Conservation (phyloP, 2,888 invertebrate genomes). For the Dryocosmus kuriphilus region DNA sequence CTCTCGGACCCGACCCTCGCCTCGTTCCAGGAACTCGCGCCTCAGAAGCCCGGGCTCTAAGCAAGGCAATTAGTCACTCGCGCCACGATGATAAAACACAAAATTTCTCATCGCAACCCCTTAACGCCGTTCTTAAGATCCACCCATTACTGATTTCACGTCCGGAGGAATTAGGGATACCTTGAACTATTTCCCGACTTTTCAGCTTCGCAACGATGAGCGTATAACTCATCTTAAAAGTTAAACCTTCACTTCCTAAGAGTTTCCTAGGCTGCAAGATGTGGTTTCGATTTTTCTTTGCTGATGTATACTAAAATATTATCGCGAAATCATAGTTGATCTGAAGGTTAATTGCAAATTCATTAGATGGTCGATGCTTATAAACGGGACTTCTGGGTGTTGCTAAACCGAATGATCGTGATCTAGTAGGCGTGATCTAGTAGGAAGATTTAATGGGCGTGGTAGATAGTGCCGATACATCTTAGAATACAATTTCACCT, state of each 20-base stretch:
- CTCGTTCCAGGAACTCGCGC: constrained; percentile 32
- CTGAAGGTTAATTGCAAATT: too few species aligned
- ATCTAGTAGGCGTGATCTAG: too few species aligned
- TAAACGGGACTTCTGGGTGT: too few species aligned
- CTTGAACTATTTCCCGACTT: constrained; percentile 22
- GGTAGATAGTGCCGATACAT: too few species aligned
- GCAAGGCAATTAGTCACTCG: constrained; percentile 70
- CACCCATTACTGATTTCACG: constrained; percentile 35
- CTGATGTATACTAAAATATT: too few species aligned
- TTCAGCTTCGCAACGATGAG: not conserved
- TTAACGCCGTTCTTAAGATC: constrained; percentile 15
- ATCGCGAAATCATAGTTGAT: too few species aligned
- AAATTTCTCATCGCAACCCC: constrained; percentile 60
- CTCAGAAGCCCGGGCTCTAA: constrained; percentile 57
- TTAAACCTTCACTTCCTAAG: not conserved
- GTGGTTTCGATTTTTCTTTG: too few species aligned
- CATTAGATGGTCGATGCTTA: too few species aligned
- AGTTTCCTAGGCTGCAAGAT: not conserved
- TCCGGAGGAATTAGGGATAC: constrained; percentile 29
- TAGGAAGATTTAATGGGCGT: too few species aligned
- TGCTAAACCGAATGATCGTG: too few species aligned
- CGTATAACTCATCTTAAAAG: not conserved
- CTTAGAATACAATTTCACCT: too few species aligned
- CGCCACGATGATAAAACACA: constrained; percentile 63
- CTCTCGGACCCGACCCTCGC: constrained; percentile 44